Evolutionary conservation across 2,113 vertebrate species (phyloP).

Genomic region (Halcyon malimbica): DNA sequence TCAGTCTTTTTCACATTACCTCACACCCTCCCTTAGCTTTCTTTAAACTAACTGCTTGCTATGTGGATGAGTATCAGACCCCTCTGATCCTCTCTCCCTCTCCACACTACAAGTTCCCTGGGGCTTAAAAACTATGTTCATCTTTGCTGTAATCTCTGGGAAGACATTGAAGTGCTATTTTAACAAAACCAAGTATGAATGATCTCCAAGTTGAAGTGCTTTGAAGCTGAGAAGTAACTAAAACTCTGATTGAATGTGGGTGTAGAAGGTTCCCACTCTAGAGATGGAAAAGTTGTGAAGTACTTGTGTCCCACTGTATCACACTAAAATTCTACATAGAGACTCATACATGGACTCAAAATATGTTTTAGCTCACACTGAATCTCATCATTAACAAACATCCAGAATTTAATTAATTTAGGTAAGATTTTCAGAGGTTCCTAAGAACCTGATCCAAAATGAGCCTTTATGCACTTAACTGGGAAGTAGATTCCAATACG

Average conservation of each 20-base stretch:
- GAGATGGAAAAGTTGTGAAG: background rate
- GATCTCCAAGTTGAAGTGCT: background rate
- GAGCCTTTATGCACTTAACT: background rate
- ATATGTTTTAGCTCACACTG: background rate
- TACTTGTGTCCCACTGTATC: background rate
- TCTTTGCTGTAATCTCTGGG: background rate
- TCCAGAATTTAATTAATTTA: background rate
- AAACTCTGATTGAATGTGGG: background rate
- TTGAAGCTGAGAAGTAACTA: background rate
- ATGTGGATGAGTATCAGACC: background rate
- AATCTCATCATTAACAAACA: background rate
- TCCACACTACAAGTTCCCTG: background rate
- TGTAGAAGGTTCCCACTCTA: background rate
- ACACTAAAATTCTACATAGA: background rate
- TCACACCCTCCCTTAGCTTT: background rate
- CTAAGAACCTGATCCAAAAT: background rate
- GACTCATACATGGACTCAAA: background rate
- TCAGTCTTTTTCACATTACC: background rate
- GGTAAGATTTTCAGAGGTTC: background rate
- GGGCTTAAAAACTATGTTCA: background rate
- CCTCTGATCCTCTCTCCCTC: background rate
- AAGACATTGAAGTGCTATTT: background rate
- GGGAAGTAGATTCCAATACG: background rate
- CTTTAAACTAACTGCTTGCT: background rate
- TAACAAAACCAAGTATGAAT: background rate